Evolutionary conservation across 2,888 invertebrate species (phyloP), one percentile per base, ranked within the genome.

Genomic region (Amphipoea oculea): DNA sequence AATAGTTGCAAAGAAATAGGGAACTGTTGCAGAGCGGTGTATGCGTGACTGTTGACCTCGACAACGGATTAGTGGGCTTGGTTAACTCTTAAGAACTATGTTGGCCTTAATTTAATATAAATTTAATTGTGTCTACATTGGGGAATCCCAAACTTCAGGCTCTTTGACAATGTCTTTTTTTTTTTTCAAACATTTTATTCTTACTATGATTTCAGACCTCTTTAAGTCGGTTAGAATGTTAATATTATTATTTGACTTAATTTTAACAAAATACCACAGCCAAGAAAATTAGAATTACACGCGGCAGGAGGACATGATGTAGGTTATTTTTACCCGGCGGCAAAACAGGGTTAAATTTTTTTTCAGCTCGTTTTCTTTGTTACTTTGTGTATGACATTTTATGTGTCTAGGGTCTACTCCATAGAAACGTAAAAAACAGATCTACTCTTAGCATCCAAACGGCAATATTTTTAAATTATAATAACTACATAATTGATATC

Each of bases 281-380:
- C 51, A 29, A 51, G 7, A 51, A 69, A 14, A 14, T 7, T 36
- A 36, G 20, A 23, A 23, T 14, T 36, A 36, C 40, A 40, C 20
- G 6, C 17, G 36, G 7, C 54, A 54, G 14, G 20, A 54, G 36
- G 9, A 70, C 20, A 20, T 68, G 14, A 14, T 54, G 12, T 36
- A n/a, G 57, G 40, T 69, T 69, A 51, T 69, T 69, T 73, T 69
- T 69, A 51, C 40, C 40, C 51, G 40, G 14, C 7, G 51, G n/a
- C 48, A 51, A 40, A 51, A 36, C n/a, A 73, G 48, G 40, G 48
- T 51, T 67, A 36, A 6, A 0, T 1, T n/a, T 14, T 9, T 23
- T 48, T 65, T 11, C n/a, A 12, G n/a, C 23, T 17, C 4, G n/a
- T n/a, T 40, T n/a, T 23, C 23, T 17, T 2, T 73, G 6, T 20